Conservation (phyloP, 92 coral and sea anemone species). For the Zoanthus sansibaricus region DNA sequence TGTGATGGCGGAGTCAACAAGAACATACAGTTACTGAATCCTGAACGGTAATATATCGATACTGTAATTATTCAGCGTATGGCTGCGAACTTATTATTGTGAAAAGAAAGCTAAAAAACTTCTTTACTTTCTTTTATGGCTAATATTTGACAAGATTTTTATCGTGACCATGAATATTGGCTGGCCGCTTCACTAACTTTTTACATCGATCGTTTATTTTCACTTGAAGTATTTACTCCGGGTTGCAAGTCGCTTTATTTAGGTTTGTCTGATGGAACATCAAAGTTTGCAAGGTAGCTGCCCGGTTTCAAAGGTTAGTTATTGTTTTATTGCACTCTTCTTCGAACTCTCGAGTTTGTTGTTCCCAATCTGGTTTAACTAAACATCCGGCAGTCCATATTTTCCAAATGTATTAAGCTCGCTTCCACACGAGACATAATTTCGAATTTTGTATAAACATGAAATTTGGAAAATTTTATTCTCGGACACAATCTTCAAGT, state of each 20-base stretch:
- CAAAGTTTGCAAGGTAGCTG: neutral
- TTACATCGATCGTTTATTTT: neutral
- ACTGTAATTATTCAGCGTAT: neutral
- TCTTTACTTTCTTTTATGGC: neutral
- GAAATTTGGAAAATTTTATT: no score
- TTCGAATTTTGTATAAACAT: no score
- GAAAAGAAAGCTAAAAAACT: neutral
- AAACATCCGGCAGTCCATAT: no score
- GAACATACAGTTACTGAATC: neutral
- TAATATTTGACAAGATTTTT: neutral
- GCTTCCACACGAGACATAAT: no score
- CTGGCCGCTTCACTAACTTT: neutral
- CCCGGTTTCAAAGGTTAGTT: conserved; percentile 3
- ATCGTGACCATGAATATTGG: neutral
- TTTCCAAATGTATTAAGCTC: no score
- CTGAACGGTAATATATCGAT: neutral
- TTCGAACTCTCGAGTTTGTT: no score
- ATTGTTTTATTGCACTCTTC: neutral
- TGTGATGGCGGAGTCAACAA: neutral
- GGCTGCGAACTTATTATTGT: neutral
- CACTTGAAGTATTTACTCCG: neutral
- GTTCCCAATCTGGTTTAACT: no score
- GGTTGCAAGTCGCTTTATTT: neutral
- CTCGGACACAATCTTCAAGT: no score
- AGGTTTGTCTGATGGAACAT: neutral